These are phyloP conservation scores for Plodia interpunctella DNA, from an alignment of 1,140 invertebrate species.

Conservation along the genomic window DNA sequence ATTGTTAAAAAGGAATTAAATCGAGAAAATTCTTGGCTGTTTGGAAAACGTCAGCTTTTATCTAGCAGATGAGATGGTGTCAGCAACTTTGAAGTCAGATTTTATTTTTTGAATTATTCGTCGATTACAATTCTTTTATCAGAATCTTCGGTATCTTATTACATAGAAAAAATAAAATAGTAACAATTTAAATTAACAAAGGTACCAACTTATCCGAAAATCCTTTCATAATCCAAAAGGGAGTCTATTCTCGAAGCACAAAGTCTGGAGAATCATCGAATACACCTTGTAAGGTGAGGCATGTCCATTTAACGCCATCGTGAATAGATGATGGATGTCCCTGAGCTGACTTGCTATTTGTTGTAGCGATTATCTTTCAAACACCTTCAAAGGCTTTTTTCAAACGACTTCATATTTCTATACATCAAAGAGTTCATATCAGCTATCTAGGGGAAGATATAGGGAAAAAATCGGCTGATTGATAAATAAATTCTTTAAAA, in stretches of 20 bases:
- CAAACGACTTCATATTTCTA: not conserved
- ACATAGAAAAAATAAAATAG: too few relatives aligned
- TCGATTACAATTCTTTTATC: too few relatives aligned
- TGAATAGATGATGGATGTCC: slow-evolving; percentile 3
- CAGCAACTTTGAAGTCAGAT: too few relatives aligned
- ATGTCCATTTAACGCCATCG: not conserved
- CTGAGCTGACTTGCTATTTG: slow-evolving; percentile 3
- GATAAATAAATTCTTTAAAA: too few relatives aligned
- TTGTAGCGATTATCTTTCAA: not conserved
- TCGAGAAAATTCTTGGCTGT: too few relatives aligned
- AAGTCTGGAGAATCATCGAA: not conserved
- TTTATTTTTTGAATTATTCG: too few relatives aligned
- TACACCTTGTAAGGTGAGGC: not conserved
- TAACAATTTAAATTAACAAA: not conserved
- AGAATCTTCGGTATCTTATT: too few relatives aligned
- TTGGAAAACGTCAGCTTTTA: too few relatives aligned
- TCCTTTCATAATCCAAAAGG: not conserved
- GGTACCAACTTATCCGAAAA: not conserved
- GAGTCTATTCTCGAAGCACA: not conserved
- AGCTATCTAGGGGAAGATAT: too few relatives aligned
- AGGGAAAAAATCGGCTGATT: too few relatives aligned
- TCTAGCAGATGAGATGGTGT: too few relatives aligned
- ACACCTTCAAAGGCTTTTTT: not conserved
- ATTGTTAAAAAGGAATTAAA: too few relatives aligned
- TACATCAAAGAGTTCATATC: not conserved